Conservation (phyloP, 2,113 vertebrate species). For the Forbesichthys agassizii region DNA sequence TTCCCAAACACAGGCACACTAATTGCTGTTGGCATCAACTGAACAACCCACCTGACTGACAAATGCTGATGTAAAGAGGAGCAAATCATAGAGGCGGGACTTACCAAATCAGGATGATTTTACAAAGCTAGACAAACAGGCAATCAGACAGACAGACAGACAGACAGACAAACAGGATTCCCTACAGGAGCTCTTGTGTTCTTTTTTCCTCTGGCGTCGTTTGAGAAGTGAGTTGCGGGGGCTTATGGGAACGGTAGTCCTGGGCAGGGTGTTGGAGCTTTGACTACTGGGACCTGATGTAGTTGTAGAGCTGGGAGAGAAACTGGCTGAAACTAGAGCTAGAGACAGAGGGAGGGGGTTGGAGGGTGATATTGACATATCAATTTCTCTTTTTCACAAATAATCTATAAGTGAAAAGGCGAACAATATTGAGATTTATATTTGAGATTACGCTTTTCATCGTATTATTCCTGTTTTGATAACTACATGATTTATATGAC, state of each 20-base stretch:
- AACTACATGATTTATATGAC: too few species aligned
- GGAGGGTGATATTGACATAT: background rate
- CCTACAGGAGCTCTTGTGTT: constrained; percentile 93
- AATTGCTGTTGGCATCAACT: too few species aligned
- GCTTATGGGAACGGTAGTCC: constrained; percentile 88
- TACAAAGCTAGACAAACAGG: background rate
- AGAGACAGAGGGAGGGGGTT: background rate
- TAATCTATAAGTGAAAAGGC: too few species aligned
- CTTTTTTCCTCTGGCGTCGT: constrained; percentile 89
- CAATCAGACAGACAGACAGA: background rate
- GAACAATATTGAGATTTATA: too few species aligned
- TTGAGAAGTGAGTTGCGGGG: constrained; percentile 89
- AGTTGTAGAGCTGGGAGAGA: constrained; percentile 87
- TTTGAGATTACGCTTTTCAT: too few species aligned
- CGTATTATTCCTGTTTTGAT: too few species aligned
- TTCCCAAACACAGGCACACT: too few species aligned
- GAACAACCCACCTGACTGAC: too few species aligned
- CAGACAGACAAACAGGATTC: background rate
- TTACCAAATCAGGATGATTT: too few species aligned
- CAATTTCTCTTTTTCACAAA: too few species aligned
- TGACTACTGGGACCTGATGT: constrained; percentile 84
- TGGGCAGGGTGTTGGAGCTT: constrained; percentile 88
- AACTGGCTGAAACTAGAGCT: constrained; percentile 91
- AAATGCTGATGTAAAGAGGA: background rate
- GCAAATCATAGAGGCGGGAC: background rate